These are phyloP conservation scores for Chloromyia formosa DNA, from an alignment of 2,888 invertebrate genomes.

Conservation along the genomic window DNA sequence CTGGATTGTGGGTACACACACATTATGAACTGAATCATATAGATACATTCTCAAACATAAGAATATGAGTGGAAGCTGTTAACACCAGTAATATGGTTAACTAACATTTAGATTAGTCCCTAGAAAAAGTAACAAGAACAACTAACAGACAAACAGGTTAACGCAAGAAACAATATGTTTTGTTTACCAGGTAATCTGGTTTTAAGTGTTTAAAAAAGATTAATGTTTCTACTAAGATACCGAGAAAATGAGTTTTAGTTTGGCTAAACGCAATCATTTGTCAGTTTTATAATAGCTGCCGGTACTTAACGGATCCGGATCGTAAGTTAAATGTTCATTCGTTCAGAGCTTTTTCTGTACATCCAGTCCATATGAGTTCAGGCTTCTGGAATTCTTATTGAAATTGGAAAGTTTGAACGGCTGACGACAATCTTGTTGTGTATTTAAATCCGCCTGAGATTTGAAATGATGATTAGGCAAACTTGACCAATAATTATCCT, in stretches of 20 bases:
- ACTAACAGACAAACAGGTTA: neutral
- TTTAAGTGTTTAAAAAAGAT: constrained; percentile 16
- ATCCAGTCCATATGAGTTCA: too few species aligned
- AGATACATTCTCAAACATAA: neutral
- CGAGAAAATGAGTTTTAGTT: constrained; percentile 14
- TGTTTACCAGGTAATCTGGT: neutral
- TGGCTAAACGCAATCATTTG: neutral
- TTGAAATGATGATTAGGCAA: too few species aligned
- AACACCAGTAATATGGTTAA: constrained; percentile 21
- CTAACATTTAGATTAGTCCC: constrained; percentile 28
- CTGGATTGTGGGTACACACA: neutral
- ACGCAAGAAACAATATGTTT: neutral
- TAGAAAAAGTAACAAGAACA: neutral
- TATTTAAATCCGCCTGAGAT: too few species aligned
- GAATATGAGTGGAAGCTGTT: constrained; percentile 11
- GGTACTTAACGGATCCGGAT: neutral
- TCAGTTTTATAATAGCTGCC: neutral
- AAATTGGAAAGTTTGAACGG: too few species aligned
- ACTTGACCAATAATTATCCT: too few species aligned
- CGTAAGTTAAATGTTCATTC: too few species aligned
- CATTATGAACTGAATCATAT: too few species aligned
- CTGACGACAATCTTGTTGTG: too few species aligned
- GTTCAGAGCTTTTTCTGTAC: too few species aligned
- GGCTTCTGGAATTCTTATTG: too few species aligned
- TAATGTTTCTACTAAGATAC: constrained; percentile 9